phyloP scores from a whole-genome alignment of 2,113 vertebrate genomes.

The Muntiacus muntjak region DNA sequence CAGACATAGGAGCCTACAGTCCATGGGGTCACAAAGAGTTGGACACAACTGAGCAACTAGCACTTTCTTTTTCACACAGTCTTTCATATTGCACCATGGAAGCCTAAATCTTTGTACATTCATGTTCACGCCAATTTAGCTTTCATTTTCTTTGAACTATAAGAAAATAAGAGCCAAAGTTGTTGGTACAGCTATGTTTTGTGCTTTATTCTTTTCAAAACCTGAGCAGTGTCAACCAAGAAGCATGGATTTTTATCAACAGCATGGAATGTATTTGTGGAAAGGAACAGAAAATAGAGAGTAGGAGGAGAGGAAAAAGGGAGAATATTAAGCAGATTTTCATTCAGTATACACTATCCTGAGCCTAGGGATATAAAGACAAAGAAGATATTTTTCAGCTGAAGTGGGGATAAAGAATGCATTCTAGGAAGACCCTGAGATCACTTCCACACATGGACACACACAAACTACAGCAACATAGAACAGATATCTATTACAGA shows the following conservation, averaged over 20 bases:
- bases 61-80: background rate
- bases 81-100: background rate
- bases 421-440: background rate
- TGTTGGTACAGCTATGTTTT: background rate
- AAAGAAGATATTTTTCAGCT: background rate
- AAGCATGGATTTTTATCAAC: background rate
- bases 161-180: background rate
- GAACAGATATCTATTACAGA: background rate
- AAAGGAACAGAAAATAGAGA: background rate
- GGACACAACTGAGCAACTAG: background rate
- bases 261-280: background rate
- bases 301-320: background rate
- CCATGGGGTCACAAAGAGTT: background rate
- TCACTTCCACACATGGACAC: background rate
- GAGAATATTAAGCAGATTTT: background rate
- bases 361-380: background rate
- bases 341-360: background rate
- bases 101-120: background rate
- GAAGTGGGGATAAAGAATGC: background rate
- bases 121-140: constrained; percentile 28
- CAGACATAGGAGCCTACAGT: background rate
- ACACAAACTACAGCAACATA: background rate
- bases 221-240: background rate
- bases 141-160: constrained; percentile 15
- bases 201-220: background rate